These are phyloP conservation scores for Malthinus seriepunctatus DNA, from an alignment of 2,888 invertebrate genomes.

Conservation along the genomic window DNA sequence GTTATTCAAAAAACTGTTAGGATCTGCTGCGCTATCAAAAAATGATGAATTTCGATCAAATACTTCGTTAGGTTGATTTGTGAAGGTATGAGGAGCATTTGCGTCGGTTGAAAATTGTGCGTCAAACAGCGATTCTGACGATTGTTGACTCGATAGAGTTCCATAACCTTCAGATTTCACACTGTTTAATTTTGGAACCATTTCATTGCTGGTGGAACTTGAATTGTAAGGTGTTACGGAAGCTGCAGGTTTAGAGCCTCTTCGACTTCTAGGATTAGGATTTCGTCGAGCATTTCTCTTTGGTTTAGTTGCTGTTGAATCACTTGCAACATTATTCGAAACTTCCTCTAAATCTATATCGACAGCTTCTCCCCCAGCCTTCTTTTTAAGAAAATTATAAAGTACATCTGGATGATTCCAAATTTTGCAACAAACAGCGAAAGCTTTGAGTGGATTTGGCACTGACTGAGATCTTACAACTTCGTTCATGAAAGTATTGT, in stretches of 20 bases:
- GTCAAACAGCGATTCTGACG: slow-evolving; percentile 10
- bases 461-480: slow-evolving; percentile 83
- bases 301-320: slow-evolving; percentile 49
- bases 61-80: slow-evolving; percentile 3
- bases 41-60: not conserved
- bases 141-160: not conserved
- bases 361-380: slow-evolving; percentile 74
- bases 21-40: slow-evolving; percentile 19
- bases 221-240: slow-evolving; percentile 57
- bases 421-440: slow-evolving; percentile 98
- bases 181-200: slow-evolving; percentile 15
- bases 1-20: slow-evolving; percentile 22
- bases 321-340: slow-evolving; percentile 57
- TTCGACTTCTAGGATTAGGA: slow-evolving; percentile 48
- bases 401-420: slow-evolving; percentile 96
- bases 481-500: slow-evolving; percentile 92
- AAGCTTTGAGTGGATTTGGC: slow-evolving; percentile 95
- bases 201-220: slow-evolving; percentile 17
- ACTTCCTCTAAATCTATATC: slow-evolving; percentile 83
- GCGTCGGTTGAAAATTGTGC: slow-evolving; percentile 11
- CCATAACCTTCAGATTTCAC: slow-evolving; percentile 8
- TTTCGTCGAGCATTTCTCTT: slow-evolving; percentile 48
- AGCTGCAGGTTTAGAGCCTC: slow-evolving; percentile 57
- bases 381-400: slow-evolving; percentile 84
- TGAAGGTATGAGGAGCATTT: slow-evolving; percentile 7